A percentile compares a stretch with the other conserved stretches of the same genome.
Evolutionary conservation across 2,113 vertebrate species (phyloP).

Genomic region (cat (Felis catus)): F.catus_Fca126_mat1.0 CM031416.1:35990001-35990500

Average conservation of each 20-base stretch:
- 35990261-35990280: neutral
- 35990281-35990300: neutral
- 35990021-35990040: conserved; percentile 18
- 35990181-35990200: neutral
- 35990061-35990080: neutral
- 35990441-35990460: neutral
- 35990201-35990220: neutral
- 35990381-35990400: neutral
- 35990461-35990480: neutral
- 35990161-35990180: neutral
- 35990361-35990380: neutral
- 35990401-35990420: neutral
- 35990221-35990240: neutral
- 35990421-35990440: neutral
- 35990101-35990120: neutral
- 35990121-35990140: neutral
- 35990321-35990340: conserved; percentile 18
- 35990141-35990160: neutral
- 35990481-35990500: neutral
- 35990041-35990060: neutral
- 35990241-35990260: neutral
- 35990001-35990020: neutral
- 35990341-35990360: conserved; percentile 11
- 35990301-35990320: neutral
- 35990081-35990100: neutral